Evolutionary conservation across 2,888 invertebrate genomes (phyloP), one percentile per base, ranked within the genome.

Genomic region (Mythimna impura): DNA sequence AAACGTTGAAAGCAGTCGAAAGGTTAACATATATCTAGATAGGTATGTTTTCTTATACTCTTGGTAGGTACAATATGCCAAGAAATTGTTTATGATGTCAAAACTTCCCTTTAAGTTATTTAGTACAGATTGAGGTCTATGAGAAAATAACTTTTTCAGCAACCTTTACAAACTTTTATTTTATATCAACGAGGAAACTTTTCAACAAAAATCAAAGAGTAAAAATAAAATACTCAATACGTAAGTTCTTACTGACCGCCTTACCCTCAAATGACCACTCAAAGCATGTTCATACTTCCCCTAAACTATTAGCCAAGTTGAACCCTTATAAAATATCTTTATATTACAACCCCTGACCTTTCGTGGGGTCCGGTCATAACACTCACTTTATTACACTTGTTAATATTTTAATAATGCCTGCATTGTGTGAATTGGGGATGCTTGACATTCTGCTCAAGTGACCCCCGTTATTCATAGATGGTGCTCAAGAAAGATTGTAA

Each of bases 261-360:
- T 12, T 63, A 72, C 74, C 76, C 72, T 69, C 80, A 78, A 78
- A 80, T 74, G 78, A 55, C 79, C 70, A 72, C 73, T 79, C 70
- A 69, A 73, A 64, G 66, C 55, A 71, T 81, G 86, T 85, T 87
- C 83, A 73, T 78, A 72, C 76, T 71, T 82, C 60, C 72, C 80
- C 71, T 76, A 80, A 87, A 87, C 88, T 88, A 86, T 85, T 87
- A 86, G 82, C 73, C 36, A 87, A 85, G 81, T 84, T 80, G 54
- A 84, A 87, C 88, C 87, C 86, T 85, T 86, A 88, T 88, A 86
- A 88, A 88, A 86, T 86, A 84, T 85, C 82, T 88, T 85, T 83
- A 86, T 84, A 82, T 83, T 86, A 76, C 71, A 80, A 72, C 83
- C 83, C 79, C 43, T 73, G 74, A 78, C 82, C 87, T 81, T 86